Evolutionary conservation across 2,113 vertebrate genomes (phyloP).

Genomic region (Istiophorus platypterus): DNA sequence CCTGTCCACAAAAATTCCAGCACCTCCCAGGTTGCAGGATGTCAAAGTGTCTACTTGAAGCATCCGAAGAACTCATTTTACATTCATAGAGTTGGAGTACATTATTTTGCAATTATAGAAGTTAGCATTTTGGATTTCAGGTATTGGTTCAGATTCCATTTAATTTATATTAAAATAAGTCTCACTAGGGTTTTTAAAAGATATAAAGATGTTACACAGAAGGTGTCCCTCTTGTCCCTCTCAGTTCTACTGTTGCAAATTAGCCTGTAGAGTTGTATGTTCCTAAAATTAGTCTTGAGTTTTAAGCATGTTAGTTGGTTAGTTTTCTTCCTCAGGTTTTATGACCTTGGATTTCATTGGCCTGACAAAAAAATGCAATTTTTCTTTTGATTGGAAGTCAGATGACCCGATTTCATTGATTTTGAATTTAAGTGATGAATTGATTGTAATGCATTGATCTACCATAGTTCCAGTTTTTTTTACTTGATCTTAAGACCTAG

Average conservation of each 20-base stretch:
- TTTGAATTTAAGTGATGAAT: background rate
- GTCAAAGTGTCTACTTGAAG: slow-evolving; percentile 31
- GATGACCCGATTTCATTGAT: background rate
- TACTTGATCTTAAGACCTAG: no score
- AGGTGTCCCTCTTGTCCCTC: background rate
- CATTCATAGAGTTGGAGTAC: background rate
- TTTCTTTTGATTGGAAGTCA: background rate
- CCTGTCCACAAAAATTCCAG: slow-evolving; percentile 10
- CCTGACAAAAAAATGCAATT: background rate
- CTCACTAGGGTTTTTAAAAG: background rate
- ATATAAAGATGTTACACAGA: background rate
- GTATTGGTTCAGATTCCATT: background rate
- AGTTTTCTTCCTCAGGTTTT: background rate
- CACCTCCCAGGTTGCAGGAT: slow-evolving; percentile 38
- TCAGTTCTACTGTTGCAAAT: background rate
- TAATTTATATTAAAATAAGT: background rate
- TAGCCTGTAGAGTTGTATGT: background rate
- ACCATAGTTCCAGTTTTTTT: no score
- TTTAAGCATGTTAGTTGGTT: background rate
- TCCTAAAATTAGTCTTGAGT: background rate
- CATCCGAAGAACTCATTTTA: slow-evolving; percentile 7
- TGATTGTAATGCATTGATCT: no score
- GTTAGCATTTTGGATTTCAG: slow-evolving; percentile 5
- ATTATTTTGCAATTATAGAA: background rate
- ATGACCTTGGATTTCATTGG: background rate